Base-by-base conservation (phyloP, 92 coral and sea anemone genomes). In the Porites divaricata region DNA sequence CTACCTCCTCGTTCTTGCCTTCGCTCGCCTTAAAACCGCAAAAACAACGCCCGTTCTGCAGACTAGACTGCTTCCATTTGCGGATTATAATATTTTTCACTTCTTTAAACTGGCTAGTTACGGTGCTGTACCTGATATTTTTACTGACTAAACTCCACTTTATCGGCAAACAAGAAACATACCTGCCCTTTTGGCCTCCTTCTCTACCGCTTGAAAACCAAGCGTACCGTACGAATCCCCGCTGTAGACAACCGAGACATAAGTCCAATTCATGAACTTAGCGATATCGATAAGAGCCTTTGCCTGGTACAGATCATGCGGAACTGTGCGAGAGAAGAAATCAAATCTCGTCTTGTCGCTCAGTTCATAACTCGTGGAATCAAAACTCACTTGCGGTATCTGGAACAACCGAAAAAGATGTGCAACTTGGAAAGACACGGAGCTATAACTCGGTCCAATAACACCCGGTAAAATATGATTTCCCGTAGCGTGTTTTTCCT, bases 281-380 rank as follows among this genome's bases (percentile, higher is more conserved):
- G 91, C 88, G 13, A 96, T 82, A 24, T 96, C 98, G 2, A 90
- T 87, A 6, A 96, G 91, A 1, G 98, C 99, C 74, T 89, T 90
- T 14, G 96, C 98, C 70, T 94, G 98, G 58, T 90, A 90, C 77
- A 87, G 85, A 74, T 96, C 99, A 52, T 92, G 95, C 0, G 99
- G 98, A 20, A 94, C 92, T 3, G 98, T 96, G 21, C 99, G 95
- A 35, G 98, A 92, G 81, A 96, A 96, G 80, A 87, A 96, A 76
- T 88, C 91, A 78, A 90, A 96, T 50, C 90, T 86, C 56, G 85
- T 89, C 69, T 96, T 96, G 82, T 96, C 98, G 74, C 95, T 96
- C 83, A 96, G 86, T 20, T 94, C 94, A 26, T 89, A 80, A 25
- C 98, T 96, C 17, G 98, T 92, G 26, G 99, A 95, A 63, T 89